Evolutionary conservation across 2,113 vertebrate genomes (phyloP).

Genomic region (Anhinga rufa): DNA sequence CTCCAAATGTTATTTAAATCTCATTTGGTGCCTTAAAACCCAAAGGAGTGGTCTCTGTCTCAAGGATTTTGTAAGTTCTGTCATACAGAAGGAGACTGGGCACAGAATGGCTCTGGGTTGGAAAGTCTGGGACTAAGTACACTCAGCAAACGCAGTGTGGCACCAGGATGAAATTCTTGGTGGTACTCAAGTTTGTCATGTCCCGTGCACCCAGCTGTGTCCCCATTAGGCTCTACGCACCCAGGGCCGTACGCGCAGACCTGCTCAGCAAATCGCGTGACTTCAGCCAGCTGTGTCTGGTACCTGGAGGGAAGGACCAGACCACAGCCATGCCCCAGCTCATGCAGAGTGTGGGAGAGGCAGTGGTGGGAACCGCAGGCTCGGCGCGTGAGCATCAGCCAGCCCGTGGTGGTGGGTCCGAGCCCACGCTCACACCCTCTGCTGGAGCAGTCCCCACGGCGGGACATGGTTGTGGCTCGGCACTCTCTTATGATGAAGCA

Average conservation of each 20-base stretch:
- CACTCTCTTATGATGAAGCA: too few relatives aligned
- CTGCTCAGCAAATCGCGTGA: not conserved
- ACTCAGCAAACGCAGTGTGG: not conserved
- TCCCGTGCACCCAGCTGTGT: not conserved
- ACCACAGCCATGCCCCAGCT: not conserved
- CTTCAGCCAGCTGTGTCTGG: not conserved
- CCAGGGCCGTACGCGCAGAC: too few relatives aligned
- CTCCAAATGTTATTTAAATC: not conserved
- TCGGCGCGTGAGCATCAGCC: rapidly evolving
- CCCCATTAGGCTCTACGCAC: not conserved
- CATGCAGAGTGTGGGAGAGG: not conserved
- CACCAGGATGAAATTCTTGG: not conserved
- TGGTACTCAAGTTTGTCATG: not conserved
- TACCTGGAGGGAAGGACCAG: not conserved
- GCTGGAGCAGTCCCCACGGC: rapidly evolving
- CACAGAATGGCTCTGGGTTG: not conserved
- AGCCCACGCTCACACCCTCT: not conserved
- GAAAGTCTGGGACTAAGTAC: not conserved
- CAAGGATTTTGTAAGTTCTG: not conserved
- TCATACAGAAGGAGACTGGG: not conserved
- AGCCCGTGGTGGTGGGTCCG: rapidly evolving
- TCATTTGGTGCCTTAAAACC: not conserved
- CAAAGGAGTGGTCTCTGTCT: not conserved
- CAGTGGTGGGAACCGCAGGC: not conserved
- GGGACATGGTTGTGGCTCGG: not conserved